Evolutionary conservation across 2,113 vertebrate species (phyloP), one percentile per base, ranked within the genome.

Genomic region (Pitta sordida): DNA sequence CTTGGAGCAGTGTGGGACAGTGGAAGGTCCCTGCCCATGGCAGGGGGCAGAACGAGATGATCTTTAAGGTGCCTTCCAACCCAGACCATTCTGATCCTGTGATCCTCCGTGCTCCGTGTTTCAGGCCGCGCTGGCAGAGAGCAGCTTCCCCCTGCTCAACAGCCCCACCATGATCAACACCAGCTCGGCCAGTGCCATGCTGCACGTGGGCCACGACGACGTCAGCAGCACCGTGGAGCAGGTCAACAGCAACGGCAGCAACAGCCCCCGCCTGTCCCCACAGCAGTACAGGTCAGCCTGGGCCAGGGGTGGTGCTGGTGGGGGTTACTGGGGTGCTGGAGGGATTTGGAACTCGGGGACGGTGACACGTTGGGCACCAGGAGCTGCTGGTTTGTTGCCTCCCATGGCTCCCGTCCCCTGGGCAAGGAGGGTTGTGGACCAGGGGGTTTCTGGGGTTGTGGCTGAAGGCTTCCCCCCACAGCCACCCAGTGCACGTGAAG

Each of bases 181-280:
- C 8, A 98, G 98, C 94, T 98, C 98, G 0, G 97, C 98, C 96
- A 98, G 99, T 67, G 99, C 98, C 97, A 98, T 99, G 98, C 98
- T 99, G 96, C 99, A 99, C 69, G 98, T 99, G 96, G 98, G 98
- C 96, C 99, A 99, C 27, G 99, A 99, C 48, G 99, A 99, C 15
- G 98, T 99, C 95, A 99, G 99, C 95, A 99, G 99, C 97, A 99
- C 99, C 2, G 98, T 99, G 97, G 99, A 99, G 96, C 99, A 99
- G 85, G 98, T 99, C 95, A 98, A 99, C 98, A 99, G 99, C 97
- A 99, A 99, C 5, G 99, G 99, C 93, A 99, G 99, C 98, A 99
- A 98, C 98, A 99, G 98, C 98, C 99, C 99, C 2, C 99, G 98
- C 30, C 99, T 99, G 86, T 99, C 99, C 96, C 99, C 99, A 0